Conservation (phyloP, 2,113 vertebrate genomes). For the Ctenodactylus gundi region DNA sequence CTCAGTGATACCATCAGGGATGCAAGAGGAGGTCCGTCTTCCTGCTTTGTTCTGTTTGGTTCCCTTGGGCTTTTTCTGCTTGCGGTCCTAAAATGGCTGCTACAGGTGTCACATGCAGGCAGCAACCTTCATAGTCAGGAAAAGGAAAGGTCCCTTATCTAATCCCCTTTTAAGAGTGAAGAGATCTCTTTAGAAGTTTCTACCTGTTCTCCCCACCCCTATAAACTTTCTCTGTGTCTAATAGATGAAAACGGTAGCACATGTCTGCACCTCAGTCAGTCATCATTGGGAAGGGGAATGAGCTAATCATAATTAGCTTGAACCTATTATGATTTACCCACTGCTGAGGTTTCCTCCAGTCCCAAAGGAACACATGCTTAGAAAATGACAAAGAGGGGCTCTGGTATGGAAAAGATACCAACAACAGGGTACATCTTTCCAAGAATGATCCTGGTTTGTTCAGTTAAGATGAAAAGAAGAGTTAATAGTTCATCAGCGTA, state of each 20-base stretch:
- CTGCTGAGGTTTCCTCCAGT: background rate
- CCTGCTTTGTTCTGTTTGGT: background rate
- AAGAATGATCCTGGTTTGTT: slow-evolving; percentile 3
- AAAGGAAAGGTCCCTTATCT: background rate
- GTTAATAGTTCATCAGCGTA: background rate
- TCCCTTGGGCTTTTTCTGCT: background rate
- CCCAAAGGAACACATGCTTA: slow-evolving; percentile 31
- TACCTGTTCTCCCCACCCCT: background rate
- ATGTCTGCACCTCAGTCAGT: background rate
- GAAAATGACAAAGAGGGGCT: background rate
- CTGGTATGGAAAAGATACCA: background rate
- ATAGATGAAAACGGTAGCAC: background rate
- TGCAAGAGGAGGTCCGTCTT: background rate
- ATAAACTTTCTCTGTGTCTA: background rate
- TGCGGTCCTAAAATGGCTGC: background rate
- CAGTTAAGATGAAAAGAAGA: background rate
- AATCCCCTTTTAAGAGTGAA: background rate
- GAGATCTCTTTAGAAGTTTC: slow-evolving; percentile 24
- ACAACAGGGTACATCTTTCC: background rate
- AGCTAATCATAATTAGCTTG: slow-evolving; percentile 37
- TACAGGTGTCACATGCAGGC: background rate
- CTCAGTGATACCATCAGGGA: background rate
- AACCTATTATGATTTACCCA: background rate
- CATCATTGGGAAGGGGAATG: background rate
- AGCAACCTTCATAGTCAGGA: background rate